Conservation (phyloP, 1,140 invertebrate genomes). For the Nasonia vitripennis region DNA sequence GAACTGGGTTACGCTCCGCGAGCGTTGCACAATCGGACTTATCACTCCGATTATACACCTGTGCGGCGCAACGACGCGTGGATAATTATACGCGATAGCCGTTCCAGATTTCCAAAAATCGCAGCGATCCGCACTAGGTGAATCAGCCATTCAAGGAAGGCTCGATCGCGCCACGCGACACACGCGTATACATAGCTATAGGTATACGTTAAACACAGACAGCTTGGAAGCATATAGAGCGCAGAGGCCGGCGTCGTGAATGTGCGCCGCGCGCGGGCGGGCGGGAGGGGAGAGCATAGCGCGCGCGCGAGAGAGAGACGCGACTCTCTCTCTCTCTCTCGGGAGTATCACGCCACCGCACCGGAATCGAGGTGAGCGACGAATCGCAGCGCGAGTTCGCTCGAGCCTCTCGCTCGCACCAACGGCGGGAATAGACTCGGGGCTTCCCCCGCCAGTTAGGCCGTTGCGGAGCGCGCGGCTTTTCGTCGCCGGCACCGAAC, state of each 20-base stretch:
- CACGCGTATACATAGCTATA: too few species aligned
- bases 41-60: not conserved
- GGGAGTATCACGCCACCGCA: conserved; percentile 47
- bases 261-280: too few species aligned
- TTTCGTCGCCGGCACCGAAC: conserved; percentile 18
- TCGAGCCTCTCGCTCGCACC: conserved; percentile 29
- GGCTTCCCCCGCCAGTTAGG: not conserved
- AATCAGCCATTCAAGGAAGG: conserved; percentile 30
- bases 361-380: conserved; percentile 45
- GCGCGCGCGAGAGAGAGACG: not conserved
- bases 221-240: too few species aligned
- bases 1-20: too few species aligned
- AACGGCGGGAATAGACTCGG: not conserved
- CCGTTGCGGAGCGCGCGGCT: conserved; percentile 40
- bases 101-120: not conserved
- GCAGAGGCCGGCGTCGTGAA: not conserved
- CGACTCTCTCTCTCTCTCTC: not conserved
- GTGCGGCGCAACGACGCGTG: too few species aligned
- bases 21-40: too few species aligned
- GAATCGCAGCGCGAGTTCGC: conserved; percentile 32
- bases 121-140: not conserved
- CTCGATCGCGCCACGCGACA: conserved; percentile 7
- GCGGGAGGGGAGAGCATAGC: not conserved
- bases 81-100: not conserved
- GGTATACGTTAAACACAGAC: too few species aligned